Percentiles rank a stretch among this genome's conserved stretches.
These are phyloP conservation scores for Gyps fulvus DNA, from an alignment of 2,113 vertebrate species.

Conservation along the genomic window DNA sequence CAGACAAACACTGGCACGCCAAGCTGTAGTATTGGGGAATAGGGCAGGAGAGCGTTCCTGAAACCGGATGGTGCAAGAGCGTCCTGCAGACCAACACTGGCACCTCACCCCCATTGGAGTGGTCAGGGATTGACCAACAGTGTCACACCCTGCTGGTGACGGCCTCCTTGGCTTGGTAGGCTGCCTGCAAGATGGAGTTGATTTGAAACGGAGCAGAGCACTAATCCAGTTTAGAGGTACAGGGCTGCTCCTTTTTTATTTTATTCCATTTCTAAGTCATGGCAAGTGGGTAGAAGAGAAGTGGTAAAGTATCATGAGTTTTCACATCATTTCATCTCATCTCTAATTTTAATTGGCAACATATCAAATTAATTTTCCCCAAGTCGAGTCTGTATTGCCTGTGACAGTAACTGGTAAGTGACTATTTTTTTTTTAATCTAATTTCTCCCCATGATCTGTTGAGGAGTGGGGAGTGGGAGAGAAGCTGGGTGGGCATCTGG, in stretches of 20 bases:
- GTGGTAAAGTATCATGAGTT: background rate
- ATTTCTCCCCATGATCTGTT: background rate
- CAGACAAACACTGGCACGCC: background rate
- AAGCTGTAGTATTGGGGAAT: background rate
- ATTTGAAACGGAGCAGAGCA: background rate
- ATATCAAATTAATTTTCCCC: background rate
- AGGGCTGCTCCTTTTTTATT: background rate
- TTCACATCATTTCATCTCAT: background rate
- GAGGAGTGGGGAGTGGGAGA: background rate
- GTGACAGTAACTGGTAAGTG: no score
- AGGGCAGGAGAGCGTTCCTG: background rate
- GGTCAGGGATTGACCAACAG: background rate
- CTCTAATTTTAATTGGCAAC: background rate
- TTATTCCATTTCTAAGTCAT: background rate
- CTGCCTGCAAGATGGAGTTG: background rate
- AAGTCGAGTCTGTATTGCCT: background rate
- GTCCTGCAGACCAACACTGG: background rate
- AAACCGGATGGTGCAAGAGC: background rate
- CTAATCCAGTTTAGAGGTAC: background rate
- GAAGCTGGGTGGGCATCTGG: background rate
- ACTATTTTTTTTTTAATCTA: background rate
- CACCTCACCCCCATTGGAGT: background rate
- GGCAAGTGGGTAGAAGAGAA: background rate
- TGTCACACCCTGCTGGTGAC: rapidly evolving
- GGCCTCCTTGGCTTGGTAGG: background rate